Conservation (phyloP, 2,797 vertebrate genomes). For the Falco peregrinus region DNA sequence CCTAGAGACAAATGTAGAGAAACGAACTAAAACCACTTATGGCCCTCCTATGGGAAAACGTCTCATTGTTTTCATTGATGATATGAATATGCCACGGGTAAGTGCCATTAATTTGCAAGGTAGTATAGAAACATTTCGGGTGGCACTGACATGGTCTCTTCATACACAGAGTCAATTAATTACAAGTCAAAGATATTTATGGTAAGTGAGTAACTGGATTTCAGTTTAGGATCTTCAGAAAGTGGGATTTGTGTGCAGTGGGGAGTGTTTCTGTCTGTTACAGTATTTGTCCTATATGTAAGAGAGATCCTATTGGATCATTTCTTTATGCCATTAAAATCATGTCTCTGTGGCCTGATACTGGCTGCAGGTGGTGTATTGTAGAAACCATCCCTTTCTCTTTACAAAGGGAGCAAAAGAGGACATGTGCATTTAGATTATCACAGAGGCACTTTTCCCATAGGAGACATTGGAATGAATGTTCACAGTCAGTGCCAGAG, state of each 20-base stretch:
- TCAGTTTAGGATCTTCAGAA: neutral
- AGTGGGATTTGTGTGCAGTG: neutral
- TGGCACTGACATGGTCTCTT: neutral
- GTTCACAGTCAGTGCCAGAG: neutral
- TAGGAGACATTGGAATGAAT: neutral
- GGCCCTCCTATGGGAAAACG: conserved; percentile 94
- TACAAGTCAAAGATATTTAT: neutral
- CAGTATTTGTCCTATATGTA: neutral
- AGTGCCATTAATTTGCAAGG: neutral
- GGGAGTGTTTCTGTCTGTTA: neutral
- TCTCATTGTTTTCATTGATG: conserved; percentile 94
- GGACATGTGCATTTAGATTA: neutral
- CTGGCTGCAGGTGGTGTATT: neutral
- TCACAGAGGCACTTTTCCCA: neutral
- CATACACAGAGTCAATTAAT: neutral
- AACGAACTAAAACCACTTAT: conserved; percentile 91
- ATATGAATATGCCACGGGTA: conserved; percentile 97
- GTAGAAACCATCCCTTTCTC: neutral
- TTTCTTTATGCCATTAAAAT: neutral
- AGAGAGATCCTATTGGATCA: neutral
- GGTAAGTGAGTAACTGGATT: neutral
- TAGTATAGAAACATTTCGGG: neutral
- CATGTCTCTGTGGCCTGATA: neutral
- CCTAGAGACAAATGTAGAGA: conserved; percentile 92
- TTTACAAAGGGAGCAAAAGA: neutral